Evolutionary conservation across 1,140 invertebrate genomes (phyloP).

Genomic region (Megathymus violae): DNA sequence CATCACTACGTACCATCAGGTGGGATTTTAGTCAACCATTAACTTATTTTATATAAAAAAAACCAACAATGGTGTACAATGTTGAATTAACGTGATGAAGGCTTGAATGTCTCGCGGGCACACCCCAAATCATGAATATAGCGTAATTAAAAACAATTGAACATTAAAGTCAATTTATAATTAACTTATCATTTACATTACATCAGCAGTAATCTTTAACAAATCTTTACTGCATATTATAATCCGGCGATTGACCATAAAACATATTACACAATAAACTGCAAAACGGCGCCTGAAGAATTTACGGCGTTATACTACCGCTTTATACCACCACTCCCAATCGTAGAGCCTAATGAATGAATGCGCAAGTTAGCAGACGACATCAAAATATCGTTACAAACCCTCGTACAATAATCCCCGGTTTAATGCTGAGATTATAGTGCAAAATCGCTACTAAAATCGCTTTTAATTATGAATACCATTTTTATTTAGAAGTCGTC

Average conservation of each 20-base stretch:
- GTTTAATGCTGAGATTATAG: neutral
- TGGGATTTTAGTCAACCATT: too few species aligned
- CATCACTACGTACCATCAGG: too few species aligned
- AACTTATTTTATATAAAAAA: too few species aligned
- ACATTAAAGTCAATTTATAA: neutral
- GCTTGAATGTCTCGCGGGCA: too few species aligned
- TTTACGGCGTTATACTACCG: conserved; percentile 38
- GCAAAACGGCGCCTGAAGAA: conserved; percentile 41
- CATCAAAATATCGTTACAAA: conserved; percentile 57
- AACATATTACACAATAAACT: conserved; percentile 36
- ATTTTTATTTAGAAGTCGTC: too few species aligned
- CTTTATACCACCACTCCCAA: conserved; percentile 17
- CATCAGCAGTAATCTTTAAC: conserved; percentile 21
- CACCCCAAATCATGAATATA: too few species aligned
- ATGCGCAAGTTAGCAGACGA: conserved; percentile 44
- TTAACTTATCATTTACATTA: neutral
- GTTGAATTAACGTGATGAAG: too few species aligned
- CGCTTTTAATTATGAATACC: neutral
- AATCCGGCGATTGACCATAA: conserved; percentile 30
- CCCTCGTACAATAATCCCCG: conserved; percentile 44
- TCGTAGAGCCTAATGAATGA: conserved; percentile 53
- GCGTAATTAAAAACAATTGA: too few species aligned
- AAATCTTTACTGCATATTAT: conserved; percentile 24
- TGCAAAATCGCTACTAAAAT: conserved; percentile 6
- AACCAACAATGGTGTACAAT: too few species aligned